Conservation (phyloP, 1,140 invertebrate genomes). For the Drosophila paulistorum region DNA sequence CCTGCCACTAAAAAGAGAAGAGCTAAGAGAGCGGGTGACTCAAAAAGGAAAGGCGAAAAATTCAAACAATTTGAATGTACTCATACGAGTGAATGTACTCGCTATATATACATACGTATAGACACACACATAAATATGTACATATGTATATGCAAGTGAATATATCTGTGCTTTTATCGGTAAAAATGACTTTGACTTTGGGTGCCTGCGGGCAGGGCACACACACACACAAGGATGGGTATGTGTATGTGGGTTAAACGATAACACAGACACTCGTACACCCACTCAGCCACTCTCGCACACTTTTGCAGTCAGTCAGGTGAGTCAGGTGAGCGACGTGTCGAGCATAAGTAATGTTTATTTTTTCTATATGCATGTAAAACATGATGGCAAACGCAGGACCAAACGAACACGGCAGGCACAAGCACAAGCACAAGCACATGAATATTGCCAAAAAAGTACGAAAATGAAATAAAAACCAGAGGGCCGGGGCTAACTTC, state of each 20-base stretch:
- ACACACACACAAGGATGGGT: slow-evolving; percentile 38
- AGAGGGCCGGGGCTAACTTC: too few species aligned
- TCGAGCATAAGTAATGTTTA: slow-evolving; percentile 72
- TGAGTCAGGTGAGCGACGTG: slow-evolving; percentile 50
- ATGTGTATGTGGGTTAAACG: slow-evolving; percentile 35
- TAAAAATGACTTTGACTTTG: slow-evolving; percentile 56
- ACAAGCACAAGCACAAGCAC: slow-evolving; percentile 18
- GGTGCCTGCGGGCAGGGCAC: slow-evolving; percentile 25
- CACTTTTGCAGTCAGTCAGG: slow-evolving; percentile 44
- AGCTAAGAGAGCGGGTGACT: background rate
- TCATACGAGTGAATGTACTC: slow-evolving; percentile 21
- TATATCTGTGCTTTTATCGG: slow-evolving; percentile 62
- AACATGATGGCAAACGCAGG: slow-evolving; percentile 37
- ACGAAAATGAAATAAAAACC: background rate
- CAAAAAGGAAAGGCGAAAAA: slow-evolving; percentile 31
- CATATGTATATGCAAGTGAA: background rate
- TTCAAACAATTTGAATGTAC: slow-evolving; percentile 65
- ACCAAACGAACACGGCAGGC: slow-evolving; percentile 3
- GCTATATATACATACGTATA: background rate
- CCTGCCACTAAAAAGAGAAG: slow-evolving; percentile 6
- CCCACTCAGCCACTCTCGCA: slow-evolving; percentile 24
- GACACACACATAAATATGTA: too few species aligned
- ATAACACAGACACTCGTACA: slow-evolving; percentile 54
- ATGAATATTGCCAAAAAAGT: slow-evolving; percentile 44
- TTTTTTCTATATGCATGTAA: slow-evolving; percentile 56